These are phyloP conservation scores for Pocillopora verrucosa DNA, from an alignment of 64 coral and sea anemone species.

Conservation along the genomic window DNA sequence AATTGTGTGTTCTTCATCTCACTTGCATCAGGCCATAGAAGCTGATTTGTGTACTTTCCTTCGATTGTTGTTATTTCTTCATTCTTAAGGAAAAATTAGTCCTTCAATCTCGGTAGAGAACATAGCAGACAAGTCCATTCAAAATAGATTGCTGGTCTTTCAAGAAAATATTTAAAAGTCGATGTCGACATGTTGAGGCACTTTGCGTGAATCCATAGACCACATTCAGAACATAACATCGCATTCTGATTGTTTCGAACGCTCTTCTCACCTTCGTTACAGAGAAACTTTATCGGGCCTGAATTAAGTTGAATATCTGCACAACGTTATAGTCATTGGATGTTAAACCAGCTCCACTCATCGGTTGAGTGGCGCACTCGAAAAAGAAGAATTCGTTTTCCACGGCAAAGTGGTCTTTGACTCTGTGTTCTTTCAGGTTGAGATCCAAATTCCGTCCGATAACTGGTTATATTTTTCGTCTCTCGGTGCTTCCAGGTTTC, in stretches of 20 bases:
- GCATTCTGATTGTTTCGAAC: too few relatives aligned
- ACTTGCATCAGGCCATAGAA: too few relatives aligned
- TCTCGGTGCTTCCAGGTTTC: too few relatives aligned
- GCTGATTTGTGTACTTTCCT: neutral
- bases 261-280: conserved; percentile 35
- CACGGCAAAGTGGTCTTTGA: too few relatives aligned
- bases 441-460: too few relatives aligned
- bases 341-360: neutral
- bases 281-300: conserved; percentile 19
- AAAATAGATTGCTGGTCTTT: neutral
- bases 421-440: too few relatives aligned
- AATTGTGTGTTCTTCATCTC: too few relatives aligned
- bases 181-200: conserved; percentile 39
- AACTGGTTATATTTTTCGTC: too few relatives aligned
- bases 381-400: too few relatives aligned
- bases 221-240: conserved; percentile 46
- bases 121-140: conserved; percentile 33
- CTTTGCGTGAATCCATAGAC: conserved; percentile 43
- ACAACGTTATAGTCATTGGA: neutral
- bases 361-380: neutral
- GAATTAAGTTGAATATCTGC: conserved; percentile 11
- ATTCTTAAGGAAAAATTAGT: neutral
- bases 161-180: neutral
- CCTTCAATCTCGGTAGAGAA: neutral
- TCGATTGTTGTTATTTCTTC: neutral